phyloP scores from a whole-genome alignment of 2,113 vertebrate species.

The Manacus vitellinus region DNA sequence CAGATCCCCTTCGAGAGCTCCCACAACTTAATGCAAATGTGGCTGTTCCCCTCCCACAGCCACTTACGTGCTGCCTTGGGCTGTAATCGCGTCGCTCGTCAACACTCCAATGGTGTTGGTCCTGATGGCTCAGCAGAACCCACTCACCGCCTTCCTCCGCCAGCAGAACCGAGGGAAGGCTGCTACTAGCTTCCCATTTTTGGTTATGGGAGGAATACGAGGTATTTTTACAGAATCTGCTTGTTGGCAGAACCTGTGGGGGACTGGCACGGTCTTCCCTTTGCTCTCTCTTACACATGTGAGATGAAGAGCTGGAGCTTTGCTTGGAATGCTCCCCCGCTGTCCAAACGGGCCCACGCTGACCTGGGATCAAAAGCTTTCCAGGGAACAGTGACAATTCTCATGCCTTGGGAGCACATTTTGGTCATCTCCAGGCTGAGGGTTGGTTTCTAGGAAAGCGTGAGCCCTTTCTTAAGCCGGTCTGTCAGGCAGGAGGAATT shows the following conservation, averaged over 20 bases:
- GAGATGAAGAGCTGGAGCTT: background rate
- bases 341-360: accelerated
- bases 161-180: background rate
- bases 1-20: background rate
- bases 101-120: background rate
- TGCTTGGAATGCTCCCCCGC: accelerated
- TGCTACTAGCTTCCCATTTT: conserved; percentile 26
- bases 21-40: background rate
- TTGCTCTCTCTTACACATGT: accelerated
- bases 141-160: background rate
- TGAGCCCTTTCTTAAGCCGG: background rate
- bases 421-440: accelerated
- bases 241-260: background rate
- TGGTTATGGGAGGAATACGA: background rate
- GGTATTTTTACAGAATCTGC: background rate
- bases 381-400: background rate
- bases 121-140: background rate
- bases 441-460: accelerated
- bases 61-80: background rate
- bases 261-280: background rate
- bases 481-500: background rate
- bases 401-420: accelerated
- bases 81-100: background rate
- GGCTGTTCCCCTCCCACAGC: background rate
- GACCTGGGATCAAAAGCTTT: background rate